Evolutionary conservation across 1,140 invertebrate genomes (phyloP).

Genomic region (Pogonomyrmex californicus): DNA sequence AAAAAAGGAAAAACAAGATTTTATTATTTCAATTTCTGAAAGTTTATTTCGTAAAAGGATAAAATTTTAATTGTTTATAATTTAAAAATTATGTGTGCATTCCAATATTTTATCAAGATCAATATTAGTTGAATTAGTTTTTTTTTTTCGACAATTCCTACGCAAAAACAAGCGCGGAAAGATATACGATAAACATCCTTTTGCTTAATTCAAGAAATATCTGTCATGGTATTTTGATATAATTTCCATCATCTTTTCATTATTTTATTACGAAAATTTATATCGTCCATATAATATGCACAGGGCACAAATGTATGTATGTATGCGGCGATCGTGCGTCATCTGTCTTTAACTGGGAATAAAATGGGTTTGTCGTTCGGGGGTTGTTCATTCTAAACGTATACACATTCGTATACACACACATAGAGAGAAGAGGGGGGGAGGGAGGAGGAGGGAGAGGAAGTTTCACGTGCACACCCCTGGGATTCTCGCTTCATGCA

Average conservation of each 20-base stretch:
- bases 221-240: background rate
- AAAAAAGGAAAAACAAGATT: background rate
- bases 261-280: slow-evolving; percentile 39
- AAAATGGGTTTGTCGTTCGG: slow-evolving; percentile 33
- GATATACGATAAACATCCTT: background rate
- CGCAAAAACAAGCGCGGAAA: background rate
- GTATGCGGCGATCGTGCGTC: slow-evolving; percentile 44
- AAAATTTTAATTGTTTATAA: background rate
- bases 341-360: slow-evolving; percentile 5
- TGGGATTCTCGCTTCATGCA: slow-evolving; percentile 84
- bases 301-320: slow-evolving; percentile 42
- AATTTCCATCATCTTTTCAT: background rate
- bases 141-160: background rate
- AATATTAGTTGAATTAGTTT: slow-evolving; percentile 12
- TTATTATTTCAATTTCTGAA: background rate
- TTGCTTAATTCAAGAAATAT: background rate
- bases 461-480: slow-evolving; percentile 64
- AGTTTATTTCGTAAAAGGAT: background rate
- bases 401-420: slow-evolving; percentile 30
- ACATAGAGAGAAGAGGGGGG: background rate
- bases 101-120: background rate
- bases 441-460: background rate
- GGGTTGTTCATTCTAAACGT: slow-evolving; percentile 26
- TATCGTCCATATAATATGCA: slow-evolving; percentile 36
- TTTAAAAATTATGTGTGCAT: background rate